Evolutionary conservation across 2,888 invertebrate genomes (phyloP).

Genomic region (Nasonia oneida): DNA sequence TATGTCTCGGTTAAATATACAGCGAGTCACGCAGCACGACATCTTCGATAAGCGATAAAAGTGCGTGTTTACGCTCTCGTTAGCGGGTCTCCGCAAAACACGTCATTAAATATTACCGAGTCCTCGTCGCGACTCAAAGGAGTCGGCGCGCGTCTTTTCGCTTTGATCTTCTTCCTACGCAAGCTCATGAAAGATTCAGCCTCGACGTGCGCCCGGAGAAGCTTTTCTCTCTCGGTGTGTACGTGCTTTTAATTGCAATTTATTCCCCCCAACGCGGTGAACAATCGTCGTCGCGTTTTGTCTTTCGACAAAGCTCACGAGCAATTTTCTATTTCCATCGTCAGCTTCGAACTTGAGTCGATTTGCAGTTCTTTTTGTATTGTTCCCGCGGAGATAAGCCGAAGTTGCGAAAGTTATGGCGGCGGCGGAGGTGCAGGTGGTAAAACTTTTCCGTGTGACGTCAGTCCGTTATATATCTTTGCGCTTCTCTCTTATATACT

Average conservation of each 20-base stretch:
- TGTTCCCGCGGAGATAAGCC: not conserved
- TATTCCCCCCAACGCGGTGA: not conserved
- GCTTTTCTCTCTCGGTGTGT: not conserved
- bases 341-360: not conserved
- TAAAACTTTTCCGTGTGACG: not conserved
- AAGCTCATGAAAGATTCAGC: not conserved
- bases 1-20: too few relatives aligned
- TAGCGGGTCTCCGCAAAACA: not conserved
- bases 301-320: too few relatives aligned
- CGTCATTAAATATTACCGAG: not conserved
- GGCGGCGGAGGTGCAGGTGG: not conserved
- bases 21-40: too few relatives aligned
- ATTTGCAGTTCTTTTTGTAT: not conserved
- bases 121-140: not conserved
- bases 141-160: not conserved
- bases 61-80: not conserved
- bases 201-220: not conserved
- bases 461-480: not conserved
- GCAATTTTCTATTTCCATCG: not conserved
- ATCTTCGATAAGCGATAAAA: not conserved
- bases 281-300: not conserved
- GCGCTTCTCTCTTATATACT: not conserved
- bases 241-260: slow-evolving; percentile 6
- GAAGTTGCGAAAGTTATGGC: not conserved
- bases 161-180: not conserved